Evolutionary conservation across 1,140 invertebrate genomes (phyloP).

Genomic region (Euglossa dilemma): DNA sequence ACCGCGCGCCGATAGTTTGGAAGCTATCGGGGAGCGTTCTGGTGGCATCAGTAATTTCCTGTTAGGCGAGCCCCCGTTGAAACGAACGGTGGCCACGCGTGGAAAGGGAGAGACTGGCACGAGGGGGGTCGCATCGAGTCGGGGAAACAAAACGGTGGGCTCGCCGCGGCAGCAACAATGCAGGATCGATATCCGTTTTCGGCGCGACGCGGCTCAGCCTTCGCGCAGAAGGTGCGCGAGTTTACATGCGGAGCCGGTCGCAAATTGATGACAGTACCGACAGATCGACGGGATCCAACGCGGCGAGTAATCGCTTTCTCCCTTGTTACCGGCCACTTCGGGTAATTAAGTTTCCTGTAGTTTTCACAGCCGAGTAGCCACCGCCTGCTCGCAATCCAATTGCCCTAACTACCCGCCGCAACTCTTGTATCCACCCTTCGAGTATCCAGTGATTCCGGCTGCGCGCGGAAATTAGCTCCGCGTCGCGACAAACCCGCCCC

Average conservation of each 20-base stretch:
- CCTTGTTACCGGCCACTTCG: constrained; percentile 69
- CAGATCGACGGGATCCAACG: constrained; percentile 49
- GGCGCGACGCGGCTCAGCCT: constrained; percentile 9
- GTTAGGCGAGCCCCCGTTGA: constrained; percentile 8
- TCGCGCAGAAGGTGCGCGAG: constrained; percentile 23
- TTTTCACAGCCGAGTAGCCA: constrained; percentile 72
- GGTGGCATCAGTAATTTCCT: constrained; percentile 42
- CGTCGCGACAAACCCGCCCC: background rate
- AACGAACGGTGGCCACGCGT: constrained; percentile 26
- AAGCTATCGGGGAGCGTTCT: constrained; percentile 16
- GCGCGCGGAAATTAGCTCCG: constrained; percentile 19
- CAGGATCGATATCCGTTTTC: constrained; percentile 47
- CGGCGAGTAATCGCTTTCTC: constrained; percentile 64
- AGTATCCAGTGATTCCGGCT: constrained; percentile 39
- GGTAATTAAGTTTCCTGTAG: constrained; percentile 80
- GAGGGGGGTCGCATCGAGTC: background rate
- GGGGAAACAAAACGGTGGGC: constrained; percentile 26
- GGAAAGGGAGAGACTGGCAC: constrained; percentile 11
- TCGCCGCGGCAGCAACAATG: background rate
- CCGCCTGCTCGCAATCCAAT: constrained; percentile 68
- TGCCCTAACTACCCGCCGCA: constrained; percentile 67
- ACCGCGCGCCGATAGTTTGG: background rate
- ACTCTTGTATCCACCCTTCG: constrained; percentile 50
- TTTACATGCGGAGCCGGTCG: background rate
- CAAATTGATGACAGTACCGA: constrained; percentile 59